A percentile compares a stretch with the other conserved stretches of the same genome.
Evolutionary conservation across 2,113 vertebrate species (phyloP).

Genomic region (Lagopus muta): DNA sequence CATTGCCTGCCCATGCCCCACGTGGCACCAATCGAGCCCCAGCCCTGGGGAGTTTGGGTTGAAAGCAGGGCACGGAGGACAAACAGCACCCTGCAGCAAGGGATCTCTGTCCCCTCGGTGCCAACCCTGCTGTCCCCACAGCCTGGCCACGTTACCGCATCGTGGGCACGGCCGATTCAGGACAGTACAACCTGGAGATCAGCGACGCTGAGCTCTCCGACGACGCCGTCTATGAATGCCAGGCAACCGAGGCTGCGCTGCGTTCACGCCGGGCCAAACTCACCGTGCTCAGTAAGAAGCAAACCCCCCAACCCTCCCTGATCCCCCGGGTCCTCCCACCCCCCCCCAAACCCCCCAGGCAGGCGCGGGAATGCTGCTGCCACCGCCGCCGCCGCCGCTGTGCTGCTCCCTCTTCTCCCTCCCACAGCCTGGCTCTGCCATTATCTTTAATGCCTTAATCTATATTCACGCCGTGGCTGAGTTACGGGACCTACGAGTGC

Average conservation of each 20-base stretch:
- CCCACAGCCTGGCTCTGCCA: neutral
- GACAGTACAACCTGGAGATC: constrained; percentile 96
- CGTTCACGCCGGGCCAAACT: constrained; percentile 90
- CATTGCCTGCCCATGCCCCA: fast-evolving
- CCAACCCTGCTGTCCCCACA: constrained; percentile 36
- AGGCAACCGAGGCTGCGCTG: constrained; percentile 93
- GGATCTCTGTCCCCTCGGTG: neutral
- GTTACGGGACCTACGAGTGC: neutral
- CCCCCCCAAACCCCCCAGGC: too few species aligned
- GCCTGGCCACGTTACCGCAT: constrained; percentile 94
- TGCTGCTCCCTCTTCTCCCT: neutral
- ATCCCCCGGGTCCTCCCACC: neutral
- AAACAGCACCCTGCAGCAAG: neutral
- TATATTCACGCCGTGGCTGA: neutral
- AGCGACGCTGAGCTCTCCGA: constrained; percentile 87
- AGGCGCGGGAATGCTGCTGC: neutral
- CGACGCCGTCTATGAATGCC: constrained; percentile 94
- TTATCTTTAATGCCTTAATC: constrained; percentile 5
- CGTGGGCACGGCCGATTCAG: constrained; percentile 85
- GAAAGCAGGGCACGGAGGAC: neutral
- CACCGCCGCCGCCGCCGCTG: neutral
- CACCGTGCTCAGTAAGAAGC: constrained; percentile 91
- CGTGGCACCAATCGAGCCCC: too few species aligned
- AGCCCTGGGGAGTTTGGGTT: neutral
- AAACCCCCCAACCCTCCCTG: too few species aligned